Evolutionary conservation across 2,888 invertebrate genomes (phyloP).

Genomic region (Trisateles emortualis): DNA sequence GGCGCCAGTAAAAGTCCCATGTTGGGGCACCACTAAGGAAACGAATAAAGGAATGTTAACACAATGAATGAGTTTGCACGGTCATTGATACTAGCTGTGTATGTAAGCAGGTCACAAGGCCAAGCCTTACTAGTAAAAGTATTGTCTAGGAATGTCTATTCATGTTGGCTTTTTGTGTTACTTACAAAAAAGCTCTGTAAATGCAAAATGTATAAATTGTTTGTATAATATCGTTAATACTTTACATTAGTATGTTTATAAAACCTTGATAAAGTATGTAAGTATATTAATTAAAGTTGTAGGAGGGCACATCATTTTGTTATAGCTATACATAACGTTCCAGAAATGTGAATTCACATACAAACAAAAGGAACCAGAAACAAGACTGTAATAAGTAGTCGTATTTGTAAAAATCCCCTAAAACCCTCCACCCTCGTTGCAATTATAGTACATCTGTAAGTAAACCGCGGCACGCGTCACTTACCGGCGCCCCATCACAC

Average conservation of each 20-base stretch:
- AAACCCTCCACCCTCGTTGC: constrained; percentile 27
- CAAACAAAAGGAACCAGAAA: constrained; percentile 4
- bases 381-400: constrained; percentile 12
- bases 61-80: constrained; percentile 7
- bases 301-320: too few relatives aligned
- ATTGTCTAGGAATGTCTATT: constrained; percentile 18
- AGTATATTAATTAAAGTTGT: too few relatives aligned
- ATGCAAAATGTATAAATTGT: background rate
- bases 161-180: constrained; percentile 15
- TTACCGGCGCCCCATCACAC: constrained; percentile 36
- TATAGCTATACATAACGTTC: background rate
- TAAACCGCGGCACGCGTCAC: constrained; percentile 47
- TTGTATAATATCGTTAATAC: background rate
- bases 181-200: background rate
- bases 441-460: constrained; percentile 45
- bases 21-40: background rate
- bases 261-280: too few relatives aligned
- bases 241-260: too few relatives aligned
- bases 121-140: constrained; percentile 21
- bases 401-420: constrained; percentile 29
- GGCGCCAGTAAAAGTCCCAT: constrained; percentile 49
- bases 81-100: constrained; percentile 38
- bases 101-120: constrained; percentile 44
- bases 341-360: background rate
- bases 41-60: background rate